These are phyloP conservation scores for Pangasianodon gigas DNA, from an alignment of 2,113 vertebrate genomes.

Conservation along the genomic window DNA sequence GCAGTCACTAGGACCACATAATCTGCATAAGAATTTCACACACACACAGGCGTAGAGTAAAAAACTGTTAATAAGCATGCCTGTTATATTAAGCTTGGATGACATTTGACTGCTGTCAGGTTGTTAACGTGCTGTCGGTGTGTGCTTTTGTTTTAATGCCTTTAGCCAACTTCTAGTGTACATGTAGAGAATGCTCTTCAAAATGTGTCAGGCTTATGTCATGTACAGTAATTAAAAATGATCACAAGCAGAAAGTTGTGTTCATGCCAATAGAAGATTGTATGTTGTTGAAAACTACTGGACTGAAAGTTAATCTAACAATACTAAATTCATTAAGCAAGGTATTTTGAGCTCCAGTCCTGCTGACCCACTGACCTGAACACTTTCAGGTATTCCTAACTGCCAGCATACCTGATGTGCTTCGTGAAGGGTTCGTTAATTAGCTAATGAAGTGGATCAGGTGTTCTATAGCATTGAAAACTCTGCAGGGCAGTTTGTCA, in stretches of 20 bases:
- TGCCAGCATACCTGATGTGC: constrained; percentile 9
- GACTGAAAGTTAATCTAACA: constrained; percentile 4
- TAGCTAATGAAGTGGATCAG: constrained; percentile 26
- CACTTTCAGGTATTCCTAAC: constrained; percentile 8
- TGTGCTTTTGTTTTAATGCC: constrained; percentile 6
- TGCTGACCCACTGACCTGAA: constrained; percentile 29
- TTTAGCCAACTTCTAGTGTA: constrained; percentile 8
- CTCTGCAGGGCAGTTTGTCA: background rate
- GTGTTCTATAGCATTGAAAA: background rate
- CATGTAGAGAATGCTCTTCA: background rate
- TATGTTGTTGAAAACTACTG: background rate
- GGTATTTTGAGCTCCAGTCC: constrained; percentile 17
- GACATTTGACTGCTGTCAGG: constrained; percentile 37
- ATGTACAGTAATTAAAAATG: background rate
- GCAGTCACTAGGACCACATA: constrained; percentile 45
- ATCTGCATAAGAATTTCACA: constrained; percentile 49
- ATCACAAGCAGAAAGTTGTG: background rate
- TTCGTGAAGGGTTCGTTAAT: background rate
- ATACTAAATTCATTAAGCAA: constrained; percentile 14
- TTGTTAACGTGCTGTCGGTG: constrained; percentile 1
- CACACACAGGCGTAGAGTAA: constrained; percentile 37
- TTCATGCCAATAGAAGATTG: background rate
- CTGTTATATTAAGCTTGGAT: constrained; percentile 43
- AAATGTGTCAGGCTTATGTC: constrained; percentile 9
- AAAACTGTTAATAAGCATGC: constrained; percentile 47